Evolutionary conservation across 2,888 invertebrate species (phyloP).

Genomic region (Pecten maximus): DNA sequence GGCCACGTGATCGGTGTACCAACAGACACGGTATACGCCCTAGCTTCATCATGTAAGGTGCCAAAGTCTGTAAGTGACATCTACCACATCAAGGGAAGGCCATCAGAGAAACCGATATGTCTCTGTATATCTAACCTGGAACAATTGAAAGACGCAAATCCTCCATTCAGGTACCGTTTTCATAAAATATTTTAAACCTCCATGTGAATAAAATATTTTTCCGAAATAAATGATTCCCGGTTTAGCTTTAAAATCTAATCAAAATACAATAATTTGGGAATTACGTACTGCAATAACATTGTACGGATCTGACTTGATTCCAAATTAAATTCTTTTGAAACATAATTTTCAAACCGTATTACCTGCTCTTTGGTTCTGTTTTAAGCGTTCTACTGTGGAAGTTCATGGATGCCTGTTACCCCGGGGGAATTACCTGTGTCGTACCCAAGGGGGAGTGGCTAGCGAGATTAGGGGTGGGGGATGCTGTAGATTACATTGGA

Average conservation of each 20-base stretch:
- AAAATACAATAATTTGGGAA: too few species aligned
- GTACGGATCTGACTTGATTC: too few species aligned
- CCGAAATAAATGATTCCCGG: too few species aligned
- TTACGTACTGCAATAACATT: too few species aligned
- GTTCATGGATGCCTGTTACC: slow-evolving; percentile 69
- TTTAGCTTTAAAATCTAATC: too few species aligned
- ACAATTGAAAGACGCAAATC: slow-evolving; percentile 64
- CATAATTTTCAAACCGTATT: too few species aligned
- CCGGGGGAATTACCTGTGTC: slow-evolving; percentile 71
- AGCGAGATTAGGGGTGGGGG: slow-evolving; percentile 48
- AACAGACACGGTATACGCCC: slow-evolving; percentile 72
- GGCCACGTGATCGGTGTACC: slow-evolving; percentile 69
- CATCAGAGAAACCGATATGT: slow-evolving; percentile 72
- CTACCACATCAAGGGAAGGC: slow-evolving; percentile 70
- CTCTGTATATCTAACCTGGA: slow-evolving; percentile 70
- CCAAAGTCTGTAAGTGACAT: slow-evolving; percentile 67
- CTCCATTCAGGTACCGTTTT: slow-evolving; percentile 54
- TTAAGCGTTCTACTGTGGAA: slow-evolving; percentile 66
- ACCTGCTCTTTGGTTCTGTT: slow-evolving; percentile 43
- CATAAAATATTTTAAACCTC: too few species aligned
- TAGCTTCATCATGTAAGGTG: slow-evolving; percentile 68
- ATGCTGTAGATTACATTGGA: slow-evolving; percentile 58
- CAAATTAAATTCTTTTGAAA: too few species aligned
- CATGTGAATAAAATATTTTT: too few species aligned
- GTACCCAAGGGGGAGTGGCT: slow-evolving; percentile 69